Percentiles rank a stretch among this genome's conserved stretches.
phyloP scores from a whole-genome alignment of 2,113 vertebrate genomes.

The Propithecus coquereli region DNA sequence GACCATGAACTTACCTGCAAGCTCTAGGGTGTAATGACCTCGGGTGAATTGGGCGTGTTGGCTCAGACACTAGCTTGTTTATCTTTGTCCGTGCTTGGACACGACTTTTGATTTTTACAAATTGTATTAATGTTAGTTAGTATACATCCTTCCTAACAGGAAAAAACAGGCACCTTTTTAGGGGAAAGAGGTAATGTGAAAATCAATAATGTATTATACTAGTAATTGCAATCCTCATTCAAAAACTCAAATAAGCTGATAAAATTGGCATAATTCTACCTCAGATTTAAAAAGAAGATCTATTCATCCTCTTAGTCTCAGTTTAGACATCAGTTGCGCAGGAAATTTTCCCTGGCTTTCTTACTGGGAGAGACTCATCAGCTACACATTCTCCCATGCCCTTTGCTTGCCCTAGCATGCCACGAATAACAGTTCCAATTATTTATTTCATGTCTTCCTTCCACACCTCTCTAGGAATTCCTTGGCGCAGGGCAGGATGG shows the following conservation, averaged over 20 bases:
- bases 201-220: not conserved
- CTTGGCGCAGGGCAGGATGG: accelerated
- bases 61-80: not conserved
- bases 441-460: too few relatives aligned
- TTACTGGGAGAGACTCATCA: too few relatives aligned
- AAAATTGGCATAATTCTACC: not conserved
- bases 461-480: not conserved
- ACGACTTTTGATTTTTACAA: not conserved
- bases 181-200: not conserved
- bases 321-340: not conserved
- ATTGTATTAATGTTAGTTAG: not conserved
- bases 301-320: not conserved
- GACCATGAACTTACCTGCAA: too few relatives aligned
- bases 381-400: not conserved
- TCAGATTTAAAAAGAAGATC: not conserved
- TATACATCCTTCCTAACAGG: not conserved
- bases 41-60: too few relatives aligned
- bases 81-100: not conserved
- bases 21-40: not conserved
- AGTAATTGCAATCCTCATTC: not conserved
- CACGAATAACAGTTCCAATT: too few relatives aligned
- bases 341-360: not conserved
- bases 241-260: not conserved
- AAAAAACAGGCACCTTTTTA: not conserved
- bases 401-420: not conserved